Conservation (phyloP, 1,140 invertebrate species). For the Heliconius himera region DNA sequence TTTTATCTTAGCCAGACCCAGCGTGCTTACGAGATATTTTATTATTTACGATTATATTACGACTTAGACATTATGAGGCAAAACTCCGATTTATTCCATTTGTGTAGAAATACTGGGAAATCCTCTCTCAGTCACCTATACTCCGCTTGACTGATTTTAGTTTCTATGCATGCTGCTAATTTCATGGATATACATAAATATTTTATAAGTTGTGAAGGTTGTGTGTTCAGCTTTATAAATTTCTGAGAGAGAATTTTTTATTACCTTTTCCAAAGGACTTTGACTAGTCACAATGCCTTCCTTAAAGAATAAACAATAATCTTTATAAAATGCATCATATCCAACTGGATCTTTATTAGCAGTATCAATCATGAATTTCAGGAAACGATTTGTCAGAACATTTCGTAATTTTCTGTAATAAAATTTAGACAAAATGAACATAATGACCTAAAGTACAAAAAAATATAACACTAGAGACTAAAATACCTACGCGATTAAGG, state of each 20-base stretch:
- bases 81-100: no score
- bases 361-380: constrained; percentile 94
- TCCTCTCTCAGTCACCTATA: no score
- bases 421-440: constrained; percentile 16
- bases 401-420: constrained; percentile 90
- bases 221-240: not conserved
- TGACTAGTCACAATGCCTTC: constrained; percentile 95
- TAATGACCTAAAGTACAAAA: not conserved
- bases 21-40: no score
- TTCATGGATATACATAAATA: no score
- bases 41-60: no score
- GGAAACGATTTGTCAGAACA: constrained; percentile 91
- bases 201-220: no score
- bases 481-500: constrained; percentile 89
- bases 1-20: no score
- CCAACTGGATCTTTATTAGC: constrained; percentile 91
- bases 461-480: constrained; percentile 17
- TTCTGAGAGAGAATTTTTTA: not conserved
- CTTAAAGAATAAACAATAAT: constrained; percentile 96
- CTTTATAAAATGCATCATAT: constrained; percentile 94
- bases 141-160: no score
- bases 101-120: no score
- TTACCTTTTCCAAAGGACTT: constrained; percentile 91
- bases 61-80: no score
- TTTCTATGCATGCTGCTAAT: no score